These are phyloP conservation scores for Parauchenoglanis punctatus DNA, from an alignment of 2,797 vertebrate species.

Conservation along the genomic window DNA sequence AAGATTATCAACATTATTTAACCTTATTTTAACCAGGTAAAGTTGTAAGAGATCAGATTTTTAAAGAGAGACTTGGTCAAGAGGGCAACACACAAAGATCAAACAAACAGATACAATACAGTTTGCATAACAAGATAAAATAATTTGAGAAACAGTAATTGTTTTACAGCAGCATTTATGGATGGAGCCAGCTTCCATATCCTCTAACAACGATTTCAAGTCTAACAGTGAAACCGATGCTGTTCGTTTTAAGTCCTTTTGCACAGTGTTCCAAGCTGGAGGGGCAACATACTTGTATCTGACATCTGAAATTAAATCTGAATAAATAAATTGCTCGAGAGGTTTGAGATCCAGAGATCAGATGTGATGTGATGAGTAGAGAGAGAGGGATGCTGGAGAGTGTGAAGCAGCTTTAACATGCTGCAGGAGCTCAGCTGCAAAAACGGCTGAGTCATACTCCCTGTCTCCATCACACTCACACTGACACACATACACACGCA, in stretches of 20 bases:
- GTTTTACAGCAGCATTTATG: neutral
- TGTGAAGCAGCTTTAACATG: neutral
- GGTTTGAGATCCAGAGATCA: neutral
- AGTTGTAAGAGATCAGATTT: neutral
- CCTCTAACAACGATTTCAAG: neutral
- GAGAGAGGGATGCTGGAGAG: no score
- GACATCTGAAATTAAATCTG: neutral
- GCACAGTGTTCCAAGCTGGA: neutral
- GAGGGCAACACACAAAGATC: neutral
- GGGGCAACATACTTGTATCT: neutral
- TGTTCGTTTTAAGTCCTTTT: neutral
- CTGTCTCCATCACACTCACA: neutral
- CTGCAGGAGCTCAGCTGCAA: neutral
- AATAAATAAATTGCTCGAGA: neutral
- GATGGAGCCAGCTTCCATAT: neutral
- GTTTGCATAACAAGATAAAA: neutral
- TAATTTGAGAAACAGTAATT: neutral
- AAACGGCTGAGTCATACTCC: constrained; percentile 31
- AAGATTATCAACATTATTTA: neutral
- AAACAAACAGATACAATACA: neutral
- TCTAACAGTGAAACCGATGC: neutral
- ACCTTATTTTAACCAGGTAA: neutral
- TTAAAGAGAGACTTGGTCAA: neutral
- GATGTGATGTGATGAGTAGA: neutral
- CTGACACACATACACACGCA: constrained; percentile 18